Base-by-base conservation (phyloP, 1,140 invertebrate species). In the Apis florea region DNA sequence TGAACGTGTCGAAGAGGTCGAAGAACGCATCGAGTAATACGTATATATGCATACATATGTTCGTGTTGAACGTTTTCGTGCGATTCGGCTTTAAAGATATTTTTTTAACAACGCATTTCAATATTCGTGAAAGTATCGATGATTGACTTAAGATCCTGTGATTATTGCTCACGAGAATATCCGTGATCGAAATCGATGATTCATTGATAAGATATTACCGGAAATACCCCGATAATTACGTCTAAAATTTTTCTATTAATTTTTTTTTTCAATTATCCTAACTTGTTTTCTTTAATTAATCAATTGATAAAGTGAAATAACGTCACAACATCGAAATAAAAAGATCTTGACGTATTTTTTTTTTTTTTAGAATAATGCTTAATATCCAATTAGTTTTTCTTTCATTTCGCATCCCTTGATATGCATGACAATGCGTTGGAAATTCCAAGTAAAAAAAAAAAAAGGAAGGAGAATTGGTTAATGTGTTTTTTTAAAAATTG, bases 211-310 rank as follows among this genome's bases (percentile, higher is more conserved):
- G 12, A 11, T 47, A 40, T 68, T 85, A 53, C 9, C 53, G 84
- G 87, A 78, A 88, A 88, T 88, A 88, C 68, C 87, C 75, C 12
- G 58, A 54, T n/a, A 47, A 31, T 31, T 31, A 21, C 17, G 63
- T 69, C 9, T 40, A 3, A 74, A 17, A 71, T 61, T 24, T 26
- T 40, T 53, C 15, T 21, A 24, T 58, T 47, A 24, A 54, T 53
- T 31, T 72, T 73, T 64, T 24, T 59, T 26, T 26, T 21, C 31
- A 12, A 24, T 21, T 9, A 61, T 24, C 49, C n/a, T n/a, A n/a
- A n/a, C n/a, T 6, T 26, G 12, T 56, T 11, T 17, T 24, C 31
- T 68, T 68, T 2, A 4, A 12, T 21, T 17, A 21, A 24, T 24
- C n/a, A 2, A 17, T 1, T 9, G 15, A 24, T 19, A n/a, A n/a